Conservation (phyloP, 2,113 vertebrate species). For the Nestor notabilis region DNA sequence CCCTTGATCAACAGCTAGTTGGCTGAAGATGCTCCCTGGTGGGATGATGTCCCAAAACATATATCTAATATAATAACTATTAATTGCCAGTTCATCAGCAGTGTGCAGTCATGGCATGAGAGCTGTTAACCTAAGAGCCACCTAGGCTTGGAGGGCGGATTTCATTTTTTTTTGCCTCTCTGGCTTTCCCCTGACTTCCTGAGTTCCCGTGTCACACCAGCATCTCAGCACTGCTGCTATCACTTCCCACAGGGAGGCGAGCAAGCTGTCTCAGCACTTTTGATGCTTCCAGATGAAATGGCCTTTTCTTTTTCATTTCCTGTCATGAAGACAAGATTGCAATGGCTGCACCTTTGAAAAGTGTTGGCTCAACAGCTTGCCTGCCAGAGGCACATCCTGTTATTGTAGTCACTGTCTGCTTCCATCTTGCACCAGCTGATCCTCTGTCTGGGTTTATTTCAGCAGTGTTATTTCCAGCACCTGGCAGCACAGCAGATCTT, state of each 20-base stretch:
- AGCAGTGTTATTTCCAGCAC: background rate
- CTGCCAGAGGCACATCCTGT: slow-evolving; percentile 12
- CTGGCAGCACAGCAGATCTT: background rate
- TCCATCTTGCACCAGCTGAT: background rate
- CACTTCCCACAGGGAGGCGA: background rate
- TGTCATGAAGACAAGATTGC: background rate
- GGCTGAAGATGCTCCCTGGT: background rate
- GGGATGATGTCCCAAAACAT: background rate
- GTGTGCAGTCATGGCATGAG: background rate
- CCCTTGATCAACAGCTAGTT: background rate
- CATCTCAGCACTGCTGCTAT: background rate
- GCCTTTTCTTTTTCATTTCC: background rate
- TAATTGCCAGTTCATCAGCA: background rate
- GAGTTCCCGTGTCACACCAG: accelerated
- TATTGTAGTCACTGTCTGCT: background rate
- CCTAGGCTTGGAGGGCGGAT: background rate
- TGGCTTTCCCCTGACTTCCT: background rate
- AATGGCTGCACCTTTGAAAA: background rate
- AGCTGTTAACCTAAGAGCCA: background rate
- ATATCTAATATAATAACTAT: background rate
- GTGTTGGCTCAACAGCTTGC: background rate
- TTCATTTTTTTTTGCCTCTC: background rate
- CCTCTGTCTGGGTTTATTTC: background rate
- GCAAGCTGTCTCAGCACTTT: background rate
- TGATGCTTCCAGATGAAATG: background rate